A percentile compares a stretch with the other conserved stretches of the same genome.
These are phyloP conservation scores for Donacobius atricapilla DNA, from an alignment of 2,113 vertebrate genomes.

Conservation along the genomic window DNA sequence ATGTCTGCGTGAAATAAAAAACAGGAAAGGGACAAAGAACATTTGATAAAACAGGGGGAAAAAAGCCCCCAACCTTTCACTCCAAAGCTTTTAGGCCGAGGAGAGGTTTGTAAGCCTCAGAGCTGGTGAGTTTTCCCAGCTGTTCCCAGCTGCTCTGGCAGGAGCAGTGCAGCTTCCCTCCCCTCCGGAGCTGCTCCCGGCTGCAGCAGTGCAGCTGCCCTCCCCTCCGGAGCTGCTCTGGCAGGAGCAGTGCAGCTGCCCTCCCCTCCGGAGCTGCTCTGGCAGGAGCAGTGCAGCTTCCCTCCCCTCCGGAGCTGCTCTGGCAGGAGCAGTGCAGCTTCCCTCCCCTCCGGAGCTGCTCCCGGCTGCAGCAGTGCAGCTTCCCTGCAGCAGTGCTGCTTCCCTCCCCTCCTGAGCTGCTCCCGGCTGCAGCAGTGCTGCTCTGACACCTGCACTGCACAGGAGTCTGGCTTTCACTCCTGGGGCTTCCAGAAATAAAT, in stretches of 20 bases:
- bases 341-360: not conserved
- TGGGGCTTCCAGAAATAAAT: not conserved
- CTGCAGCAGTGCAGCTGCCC: not conserved
- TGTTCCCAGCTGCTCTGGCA: not conserved
- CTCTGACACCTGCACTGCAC: fast-evolving
- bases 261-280: not conserved
- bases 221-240: not conserved
- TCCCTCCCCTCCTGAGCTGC: not conserved
- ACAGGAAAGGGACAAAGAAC: conserved; percentile 8
- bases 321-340: not conserved
- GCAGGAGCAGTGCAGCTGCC: not conserved
- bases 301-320: not conserved
- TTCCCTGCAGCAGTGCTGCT: too few species aligned
- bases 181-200: not conserved
- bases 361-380: not conserved
- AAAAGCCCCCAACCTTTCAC: not conserved
- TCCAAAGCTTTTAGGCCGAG: conserved; percentile 3
- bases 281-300: not conserved
- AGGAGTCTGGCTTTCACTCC: not conserved
- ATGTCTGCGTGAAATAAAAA: not conserved
- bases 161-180: not conserved
- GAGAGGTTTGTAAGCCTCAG: not conserved
- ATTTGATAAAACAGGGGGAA: not conserved
- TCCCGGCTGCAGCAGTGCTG: not conserved
- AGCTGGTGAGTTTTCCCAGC: not conserved